These are phyloP conservation scores for Drosophila cracens DNA, from an alignment of 2,888 invertebrate species.

Conservation along the genomic window DNA sequence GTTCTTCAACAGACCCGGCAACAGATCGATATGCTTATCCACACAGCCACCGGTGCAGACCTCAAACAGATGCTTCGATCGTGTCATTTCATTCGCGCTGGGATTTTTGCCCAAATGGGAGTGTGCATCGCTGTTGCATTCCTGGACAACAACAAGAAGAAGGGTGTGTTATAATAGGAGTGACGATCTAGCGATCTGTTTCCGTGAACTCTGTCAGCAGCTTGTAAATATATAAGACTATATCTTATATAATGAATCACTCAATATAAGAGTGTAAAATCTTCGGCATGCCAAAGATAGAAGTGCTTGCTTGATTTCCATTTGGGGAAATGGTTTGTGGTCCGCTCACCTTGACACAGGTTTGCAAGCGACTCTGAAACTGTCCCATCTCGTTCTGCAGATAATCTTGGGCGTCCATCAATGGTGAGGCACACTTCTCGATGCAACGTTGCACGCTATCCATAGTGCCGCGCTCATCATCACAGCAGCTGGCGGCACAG, in stretches of 20 bases:
- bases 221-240: no score
- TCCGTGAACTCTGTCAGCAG: not conserved
- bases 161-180: not conserved
- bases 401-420: conserved; percentile 80
- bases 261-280: not conserved
- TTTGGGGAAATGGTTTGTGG: not conserved
- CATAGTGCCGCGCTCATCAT: conserved; percentile 70
- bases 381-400: conserved; percentile 78
- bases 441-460: conserved; percentile 81
- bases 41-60: conserved; percentile 75
- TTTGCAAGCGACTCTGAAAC: conserved; percentile 76
- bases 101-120: conserved; percentile 62
- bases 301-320: not conserved
- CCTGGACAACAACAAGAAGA: conserved; percentile 44
- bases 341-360: conserved; percentile 73
- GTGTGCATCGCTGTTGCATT: conserved; percentile 73
- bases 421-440: conserved; percentile 77
- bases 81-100: conserved; percentile 63
- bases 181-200: not conserved
- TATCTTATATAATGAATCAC: not conserved
- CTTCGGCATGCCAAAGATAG: not conserved
- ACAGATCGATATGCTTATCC: conserved; percentile 75
- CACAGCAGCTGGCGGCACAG: conserved; percentile 78
- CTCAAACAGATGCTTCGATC: conserved; percentile 77
- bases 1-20: conserved; percentile 76